These are phyloP conservation scores for Gobius niger DNA, from an alignment of 2,113 vertebrate species.

Conservation along the genomic window DNA sequence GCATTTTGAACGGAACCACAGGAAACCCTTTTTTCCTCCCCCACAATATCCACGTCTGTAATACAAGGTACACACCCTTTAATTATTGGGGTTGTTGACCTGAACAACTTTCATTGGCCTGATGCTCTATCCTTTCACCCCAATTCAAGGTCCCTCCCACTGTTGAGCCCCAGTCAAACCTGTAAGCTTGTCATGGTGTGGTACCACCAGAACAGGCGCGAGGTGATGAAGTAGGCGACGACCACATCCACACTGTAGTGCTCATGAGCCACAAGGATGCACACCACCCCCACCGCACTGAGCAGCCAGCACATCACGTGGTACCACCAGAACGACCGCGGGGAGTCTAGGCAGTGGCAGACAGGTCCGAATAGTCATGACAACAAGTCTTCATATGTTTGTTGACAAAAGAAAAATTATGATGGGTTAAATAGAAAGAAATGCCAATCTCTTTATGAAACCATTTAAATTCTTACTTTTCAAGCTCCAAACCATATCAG, in stretches of 20 bases:
- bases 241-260: slow-evolving; percentile 96
- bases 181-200: slow-evolving; percentile 96
- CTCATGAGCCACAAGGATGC: slow-evolving; percentile 93
- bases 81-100: no score
- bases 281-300: slow-evolving; percentile 88
- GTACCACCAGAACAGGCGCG: slow-evolving; percentile 97
- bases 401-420: no score
- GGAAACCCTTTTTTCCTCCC: no score
- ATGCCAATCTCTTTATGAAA: no score
- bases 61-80: no score
- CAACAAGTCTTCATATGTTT: not conserved
- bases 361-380: not conserved
- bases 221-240: slow-evolving; percentile 94
- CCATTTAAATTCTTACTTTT: no score
- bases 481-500: no score
- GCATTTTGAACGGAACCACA: no score
- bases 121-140: not conserved
- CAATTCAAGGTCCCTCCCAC: not conserved
- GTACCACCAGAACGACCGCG: slow-evolving; percentile 97
- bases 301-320: slow-evolving; percentile 94
- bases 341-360: slow-evolving; percentile 82
- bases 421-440: no score
- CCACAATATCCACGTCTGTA: no score
- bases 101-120: no score
- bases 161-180: slow-evolving; percentile 66